Evolutionary conservation across 2,113 vertebrate genomes (phyloP), one percentile per base, ranked within the genome.

Genomic region (Pardalotus punctatus): DNA sequence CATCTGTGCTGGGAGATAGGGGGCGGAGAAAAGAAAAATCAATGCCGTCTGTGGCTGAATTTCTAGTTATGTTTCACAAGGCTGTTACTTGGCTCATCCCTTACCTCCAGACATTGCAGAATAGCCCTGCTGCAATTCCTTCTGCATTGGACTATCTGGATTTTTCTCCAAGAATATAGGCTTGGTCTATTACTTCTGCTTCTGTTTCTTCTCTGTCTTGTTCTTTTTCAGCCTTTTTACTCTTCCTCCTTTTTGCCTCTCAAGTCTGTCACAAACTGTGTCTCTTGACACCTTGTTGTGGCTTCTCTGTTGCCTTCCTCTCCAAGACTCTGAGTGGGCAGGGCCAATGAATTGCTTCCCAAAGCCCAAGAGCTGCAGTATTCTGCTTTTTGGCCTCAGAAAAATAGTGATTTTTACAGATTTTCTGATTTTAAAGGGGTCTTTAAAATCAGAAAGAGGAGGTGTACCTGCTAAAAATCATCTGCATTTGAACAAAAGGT

Each of bases 61-160:
- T 96, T 94, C 85, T 77, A 21, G 64, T 50, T 88, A 70, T 66
- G 73, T 71, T 95, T 95, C 85, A 66, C 78, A 50, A 29, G 71
- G 73, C 74, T 86, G 35, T 80, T 90, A 12, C 79, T 93, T 82
- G 58, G 61, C 53, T 96, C 81, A 70, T 70, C 71, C 65, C 71
- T 81, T 82, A 61, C 38, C 31, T 65, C 45, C 64, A 88, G 61
- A 86, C 28, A 9, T 35, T 72, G 58, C 43, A 81, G 83, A 81
- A 42, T 28, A 74, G n/a, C 47, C 42, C 54, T 56, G 45, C 83
- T 87, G 36, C 33, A 40, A 38, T 23, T 81, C 47, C 21, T 43
- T 47, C 35, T 79, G 19, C 10, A 1, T 28, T 21, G 35, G 71
- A 31, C 42, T 2, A 11, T 16, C 38, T 66, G 54, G 5, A 35